Base-by-base conservation (phyloP, 2,888 invertebrate species). In the Helobdella robusta region DNA sequence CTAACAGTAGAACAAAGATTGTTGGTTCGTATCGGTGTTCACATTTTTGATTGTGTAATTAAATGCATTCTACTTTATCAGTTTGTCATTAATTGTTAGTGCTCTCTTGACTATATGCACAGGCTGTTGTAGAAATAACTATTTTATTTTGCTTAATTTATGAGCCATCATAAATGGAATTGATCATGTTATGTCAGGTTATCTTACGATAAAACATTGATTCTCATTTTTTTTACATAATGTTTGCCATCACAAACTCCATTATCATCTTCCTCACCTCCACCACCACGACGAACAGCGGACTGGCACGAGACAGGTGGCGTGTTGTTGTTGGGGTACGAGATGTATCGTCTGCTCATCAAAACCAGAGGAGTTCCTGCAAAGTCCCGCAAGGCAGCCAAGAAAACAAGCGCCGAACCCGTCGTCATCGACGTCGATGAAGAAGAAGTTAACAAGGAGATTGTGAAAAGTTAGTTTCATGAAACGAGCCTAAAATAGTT, bases 241-340 rank as follows among this genome's bases (percentile, higher is more conserved):
- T 40, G 8, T 30, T 30, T 52, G 8, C 23, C 23, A 30, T n/a
- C n/a, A n/a, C n/a, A n/a, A n/a, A n/a, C n/a, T n/a, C n/a, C n/a
- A n/a, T n/a, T n/a, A n/a, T n/a, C n/a, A n/a, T n/a, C n/a, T n/a
- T n/a, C n/a, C n/a, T n/a, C n/a, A n/a, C n/a, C n/a, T n/a, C n/a
- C n/a, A n/a, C n/a, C n/a, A n/a, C n/a, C n/a, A n/a, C n/a, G n/a
- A 6, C n/a, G 20, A n/a, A n/a, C 79, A 73, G 80, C 84, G 75
- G 87, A 89, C 65, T 98, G 97, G 97, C 84, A 85, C 46, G 84
- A 85, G 44, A 84, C 85, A 8, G 95, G 95, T 4, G 97, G 97
- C 1, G 94, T 97, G 0, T 82, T 98, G 44, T 83, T 98, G 73
- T 91, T 98, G 77, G 97, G 98, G 1, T 98, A 98, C 78, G 98